A percentile compares a stretch with the other conserved stretches of the same genome.
Conservation (phyloP, 2,888 invertebrate genomes). For the Elaeidobius kamerunicus region DNA sequence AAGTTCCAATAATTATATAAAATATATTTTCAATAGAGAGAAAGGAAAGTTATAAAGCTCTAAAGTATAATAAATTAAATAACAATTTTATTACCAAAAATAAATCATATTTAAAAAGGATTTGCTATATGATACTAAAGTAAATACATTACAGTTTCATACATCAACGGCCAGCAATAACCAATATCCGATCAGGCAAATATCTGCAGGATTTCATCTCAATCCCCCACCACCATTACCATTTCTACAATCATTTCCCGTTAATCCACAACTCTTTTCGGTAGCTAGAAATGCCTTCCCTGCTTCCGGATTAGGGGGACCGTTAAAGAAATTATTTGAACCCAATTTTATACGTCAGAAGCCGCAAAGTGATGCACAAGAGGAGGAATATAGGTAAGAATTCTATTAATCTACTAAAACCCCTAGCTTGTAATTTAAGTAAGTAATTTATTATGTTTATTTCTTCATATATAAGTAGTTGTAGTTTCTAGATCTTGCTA, state of each 20-base stretch:
- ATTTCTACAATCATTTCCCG: slow-evolving; percentile 12
- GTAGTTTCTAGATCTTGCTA: too few relatives aligned
- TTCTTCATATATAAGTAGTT: too few relatives aligned
- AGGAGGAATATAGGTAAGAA: slow-evolving; percentile 14
- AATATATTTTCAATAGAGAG: too few relatives aligned
- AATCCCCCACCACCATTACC: slow-evolving; percentile 17
- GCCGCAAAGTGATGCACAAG: slow-evolving; percentile 19
- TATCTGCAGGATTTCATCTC: slow-evolving; percentile 20
- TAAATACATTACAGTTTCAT: slow-evolving; percentile 20
- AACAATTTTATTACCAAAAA: too few relatives aligned
- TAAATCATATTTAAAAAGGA: too few relatives aligned
- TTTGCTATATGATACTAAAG: too few relatives aligned
- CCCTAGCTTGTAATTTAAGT: too few relatives aligned
- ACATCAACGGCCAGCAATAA: background rate
- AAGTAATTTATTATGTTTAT: too few relatives aligned
- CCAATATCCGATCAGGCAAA: slow-evolving; percentile 12
- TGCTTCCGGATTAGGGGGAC: background rate
- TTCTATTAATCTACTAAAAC: too few relatives aligned
- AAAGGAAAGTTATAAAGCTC: too few relatives aligned
- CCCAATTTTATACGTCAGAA: slow-evolving; percentile 18
- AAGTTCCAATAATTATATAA: too few relatives aligned
- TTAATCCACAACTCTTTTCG: slow-evolving; percentile 3
- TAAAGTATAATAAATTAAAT: too few relatives aligned
- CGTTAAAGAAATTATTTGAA: slow-evolving; percentile 12
- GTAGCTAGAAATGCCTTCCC: background rate